Evolutionary conservation across 2,888 invertebrate genomes (phyloP), one percentile per base, ranked within the genome.

Genomic region (Tiliacea citrago): DNA sequence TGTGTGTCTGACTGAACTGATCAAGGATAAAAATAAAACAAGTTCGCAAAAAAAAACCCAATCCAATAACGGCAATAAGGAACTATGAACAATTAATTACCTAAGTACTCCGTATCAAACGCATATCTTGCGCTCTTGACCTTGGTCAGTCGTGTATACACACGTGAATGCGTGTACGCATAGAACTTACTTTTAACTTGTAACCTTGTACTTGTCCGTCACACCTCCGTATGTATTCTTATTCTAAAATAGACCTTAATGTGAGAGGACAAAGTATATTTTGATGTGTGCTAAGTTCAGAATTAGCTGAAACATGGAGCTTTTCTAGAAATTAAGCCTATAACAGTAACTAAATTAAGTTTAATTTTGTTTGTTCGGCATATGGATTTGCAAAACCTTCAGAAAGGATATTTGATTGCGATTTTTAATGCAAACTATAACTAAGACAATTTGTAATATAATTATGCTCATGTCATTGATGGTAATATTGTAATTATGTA

Each of bases 151-250:
- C 63, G 76, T 29, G 72, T 81, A 72, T 60, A 79, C 63, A 79
- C 62, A 73, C 47, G 29, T 70, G 62, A 70, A 68, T 80, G 77
- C 79, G 84, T 78, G 60, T 66, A 78, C 84, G 79, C 78, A 80
- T 68, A 35, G 51, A 58, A 70, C 62, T 68, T 60, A 77, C 75
- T 84, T 88, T 72, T 71, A 68, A 77, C 82, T 77, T 85, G 77
- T 79, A 83, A 84, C 78, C 77, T 77, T 86, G 88, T 87, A 89
- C 89, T 88, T 90, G 88, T 73, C 69, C 77, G 83, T 73, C 84
- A 85, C 81, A 86, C 84, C 85, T 76, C 77, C 72, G 21, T 75
- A 78, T 62, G 68, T 45, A 24, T 58, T 80, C 13, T 3, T 49
- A 73, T 51, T 60, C 21, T 3, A 86, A 77, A 80, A 35, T 69